A percentile compares a stretch with the other conserved stretches of the same genome.
Conservation (phyloP, 2,888 invertebrate genomes). For the Gymnosoma rotundatum region DNA sequence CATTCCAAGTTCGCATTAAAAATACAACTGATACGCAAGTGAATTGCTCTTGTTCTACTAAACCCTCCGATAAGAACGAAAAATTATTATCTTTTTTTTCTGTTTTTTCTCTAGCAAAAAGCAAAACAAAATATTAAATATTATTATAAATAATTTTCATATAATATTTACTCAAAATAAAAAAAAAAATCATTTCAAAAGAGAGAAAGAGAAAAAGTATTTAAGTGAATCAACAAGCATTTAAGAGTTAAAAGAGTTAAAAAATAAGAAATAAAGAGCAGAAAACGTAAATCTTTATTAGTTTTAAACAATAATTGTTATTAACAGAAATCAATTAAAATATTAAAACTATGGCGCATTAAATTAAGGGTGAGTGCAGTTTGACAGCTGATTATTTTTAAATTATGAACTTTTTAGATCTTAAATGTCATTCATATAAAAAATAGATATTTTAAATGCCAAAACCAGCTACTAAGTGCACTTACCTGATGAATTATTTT, state of each 20-base stretch:
- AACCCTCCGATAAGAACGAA: constrained; percentile 24
- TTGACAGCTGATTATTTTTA: constrained; percentile 20
- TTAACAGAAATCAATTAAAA: constrained; percentile 9
- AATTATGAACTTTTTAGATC: not conserved
- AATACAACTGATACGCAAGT: constrained; percentile 52
- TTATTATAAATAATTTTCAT: constrained; percentile 60
- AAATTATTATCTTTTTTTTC: constrained; percentile 31
- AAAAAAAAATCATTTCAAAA: constrained; percentile 9
- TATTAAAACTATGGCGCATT: not conserved
- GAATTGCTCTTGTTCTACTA: constrained; percentile 30
- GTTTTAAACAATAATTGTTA: constrained; percentile 20
- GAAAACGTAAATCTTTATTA: not conserved
- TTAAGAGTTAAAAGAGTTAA: constrained; percentile 16
- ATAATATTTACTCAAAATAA: too few relatives aligned
- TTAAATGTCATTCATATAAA: not conserved
- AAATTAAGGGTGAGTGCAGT: too few relatives aligned
- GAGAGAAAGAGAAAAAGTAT: not conserved
- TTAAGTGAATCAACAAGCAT: not conserved
- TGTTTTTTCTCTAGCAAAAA: constrained; percentile 46
- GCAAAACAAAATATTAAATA: constrained; percentile 38
- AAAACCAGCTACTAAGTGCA: too few relatives aligned
- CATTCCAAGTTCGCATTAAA: constrained; percentile 51
- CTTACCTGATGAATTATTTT: too few relatives aligned
- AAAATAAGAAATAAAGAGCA: constrained; percentile 3
- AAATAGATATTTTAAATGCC: not conserved